A percentile compares a stretch with the other conserved stretches of the same genome.
Evolutionary conservation across 1,140 invertebrate genomes (phyloP).

Genomic region (Heliconius hewitsoni): DNA sequence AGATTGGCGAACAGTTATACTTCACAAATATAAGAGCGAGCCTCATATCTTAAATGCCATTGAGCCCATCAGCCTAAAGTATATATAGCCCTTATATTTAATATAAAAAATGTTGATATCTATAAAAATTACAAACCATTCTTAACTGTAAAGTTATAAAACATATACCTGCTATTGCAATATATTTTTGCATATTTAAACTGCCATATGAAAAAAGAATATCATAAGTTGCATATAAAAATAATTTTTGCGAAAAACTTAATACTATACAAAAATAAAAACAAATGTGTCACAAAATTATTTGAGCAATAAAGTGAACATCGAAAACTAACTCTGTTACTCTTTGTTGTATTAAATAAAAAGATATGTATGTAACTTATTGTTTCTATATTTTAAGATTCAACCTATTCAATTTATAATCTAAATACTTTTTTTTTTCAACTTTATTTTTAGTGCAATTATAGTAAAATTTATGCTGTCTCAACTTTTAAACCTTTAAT

Average conservation of each 20-base stretch:
- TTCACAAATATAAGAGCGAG: neutral
- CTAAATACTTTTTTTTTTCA: neutral
- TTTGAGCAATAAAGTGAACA: neutral
- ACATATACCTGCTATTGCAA: constrained; percentile 3
- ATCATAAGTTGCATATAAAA: neutral
- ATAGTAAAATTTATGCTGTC: neutral
- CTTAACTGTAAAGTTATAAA: neutral
- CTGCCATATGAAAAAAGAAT: neutral
- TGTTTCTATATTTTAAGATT: neutral
- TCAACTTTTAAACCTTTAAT: neutral
- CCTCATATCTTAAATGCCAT: neutral
- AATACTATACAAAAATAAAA: neutral
- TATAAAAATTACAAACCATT: neutral
- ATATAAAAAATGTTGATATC: neutral
- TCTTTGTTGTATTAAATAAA: neutral
- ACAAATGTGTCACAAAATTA: neutral
- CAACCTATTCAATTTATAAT: neutral
- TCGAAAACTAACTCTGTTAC: neutral
- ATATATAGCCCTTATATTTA: neutral
- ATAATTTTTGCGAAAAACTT: neutral
- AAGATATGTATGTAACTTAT: neutral
- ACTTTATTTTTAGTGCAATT: constrained; percentile 13
- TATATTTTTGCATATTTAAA: constrained; percentile 8
- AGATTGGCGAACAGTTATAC: neutral
- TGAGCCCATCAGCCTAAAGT: neutral